Base-by-base conservation (phyloP, 2,113 vertebrate genomes). In the Burhinus bistriatus region DNA sequence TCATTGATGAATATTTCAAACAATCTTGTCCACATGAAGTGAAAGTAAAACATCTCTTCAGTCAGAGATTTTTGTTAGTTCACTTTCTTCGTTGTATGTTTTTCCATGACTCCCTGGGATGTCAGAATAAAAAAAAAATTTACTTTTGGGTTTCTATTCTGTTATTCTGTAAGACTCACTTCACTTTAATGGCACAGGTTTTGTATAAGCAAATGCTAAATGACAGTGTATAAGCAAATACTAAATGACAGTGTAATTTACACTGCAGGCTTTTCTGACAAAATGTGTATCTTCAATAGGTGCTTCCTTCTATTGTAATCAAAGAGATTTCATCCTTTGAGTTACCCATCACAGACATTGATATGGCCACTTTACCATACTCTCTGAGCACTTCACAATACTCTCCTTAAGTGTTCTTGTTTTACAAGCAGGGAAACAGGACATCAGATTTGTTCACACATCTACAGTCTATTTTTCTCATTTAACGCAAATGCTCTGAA, bases 171-270 rank as follows among this genome's bases (percentile, higher is more conserved):
- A 68, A 66, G 27, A 80, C 25, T 71, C 73, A 26, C 71, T 68
- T 77, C 42, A 27, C 76, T 93, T 66, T 81, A 83, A 66, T 66
- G 76, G 55, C 64, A 85, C 14, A 32, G 25, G 2, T 62, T 93
- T 95, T 91, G 36, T 89, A 34, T 44, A 89, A 87, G 77, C 44
- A 89, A 75, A 72, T 71, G 34, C 44, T 92, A 84, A 94, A 87
- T 84, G 49, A 84, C 91, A 90, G 73, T 79, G 30, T 90, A 92
- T 44, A 89, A 87, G 77, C 44, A 89, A 75, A 72, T 71, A 30
- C 44, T 92, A 84, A 94, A 87, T 84, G 49, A 84, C 91, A 90
- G 73, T 79, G 30, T 90, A 92, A 96, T 87, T 95, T 95, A 89
- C 73, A 82, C 83, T 82, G 76, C 44, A 87, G 57, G 61, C 52